phyloP scores from a whole-genome alignment of 30 jellyfish, hydroid and myxozoan species.

The Rhopilema esculentum region DNA sequence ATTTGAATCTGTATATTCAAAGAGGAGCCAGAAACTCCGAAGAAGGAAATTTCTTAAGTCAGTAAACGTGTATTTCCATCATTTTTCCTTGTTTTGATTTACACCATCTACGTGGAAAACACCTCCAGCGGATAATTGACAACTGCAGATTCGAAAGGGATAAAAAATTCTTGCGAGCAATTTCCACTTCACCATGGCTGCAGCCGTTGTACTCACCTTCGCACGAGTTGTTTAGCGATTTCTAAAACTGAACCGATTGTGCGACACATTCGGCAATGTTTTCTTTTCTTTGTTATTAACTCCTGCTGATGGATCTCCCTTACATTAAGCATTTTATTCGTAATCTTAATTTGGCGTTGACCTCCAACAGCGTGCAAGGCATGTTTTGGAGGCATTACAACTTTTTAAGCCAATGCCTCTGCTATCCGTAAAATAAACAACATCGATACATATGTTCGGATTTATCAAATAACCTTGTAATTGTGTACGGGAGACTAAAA shows the following conservation, averaged over 20 bases:
- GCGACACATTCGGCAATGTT: neutral
- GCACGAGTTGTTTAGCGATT: neutral
- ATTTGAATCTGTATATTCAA: too few relatives aligned
- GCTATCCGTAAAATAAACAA: too few relatives aligned
- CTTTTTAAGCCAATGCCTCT: neutral
- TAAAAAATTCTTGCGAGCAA: slow-evolving; percentile 54
- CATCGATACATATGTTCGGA: too few relatives aligned
- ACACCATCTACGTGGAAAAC: neutral
- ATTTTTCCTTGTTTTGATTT: neutral
- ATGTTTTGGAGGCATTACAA: neutral
- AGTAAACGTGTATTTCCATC: neutral
- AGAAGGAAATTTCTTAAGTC: too few relatives aligned
- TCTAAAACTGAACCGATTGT: neutral
- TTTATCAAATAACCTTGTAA: too few relatives aligned
- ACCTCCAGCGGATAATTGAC: neutral
- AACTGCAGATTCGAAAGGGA: neutral
- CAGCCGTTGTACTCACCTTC: neutral
- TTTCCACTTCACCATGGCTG: slow-evolving; percentile 68
- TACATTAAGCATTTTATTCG: neutral
- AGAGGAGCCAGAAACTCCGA: too few relatives aligned
- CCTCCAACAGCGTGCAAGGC: neutral
- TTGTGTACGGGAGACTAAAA: too few relatives aligned
- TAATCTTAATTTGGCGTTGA: neutral
- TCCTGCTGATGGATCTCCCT: neutral
- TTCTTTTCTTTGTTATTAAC: neutral